Conservation (phyloP, 2,888 invertebrate species). For the Lumbricus terrestris region DNA sequence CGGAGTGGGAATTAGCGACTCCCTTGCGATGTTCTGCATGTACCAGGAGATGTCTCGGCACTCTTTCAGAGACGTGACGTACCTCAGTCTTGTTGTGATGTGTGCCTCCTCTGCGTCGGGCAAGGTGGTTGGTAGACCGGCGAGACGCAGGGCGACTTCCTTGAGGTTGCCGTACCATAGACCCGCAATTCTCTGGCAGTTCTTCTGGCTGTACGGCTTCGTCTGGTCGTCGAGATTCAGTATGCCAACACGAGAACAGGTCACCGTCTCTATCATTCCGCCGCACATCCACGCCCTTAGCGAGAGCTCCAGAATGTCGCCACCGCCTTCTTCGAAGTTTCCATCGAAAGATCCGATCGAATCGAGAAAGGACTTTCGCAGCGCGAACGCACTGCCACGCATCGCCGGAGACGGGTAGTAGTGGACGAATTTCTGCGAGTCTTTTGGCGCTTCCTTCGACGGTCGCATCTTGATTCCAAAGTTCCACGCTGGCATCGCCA, state of each 20-base stretch:
- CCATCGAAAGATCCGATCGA: conserved; percentile 26
- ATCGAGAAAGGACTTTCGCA: conserved; percentile 26
- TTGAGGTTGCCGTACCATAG: conserved; percentile 37
- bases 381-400: conserved; percentile 30
- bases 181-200: conserved; percentile 32
- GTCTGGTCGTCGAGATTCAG: conserved; percentile 37
- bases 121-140: not conserved
- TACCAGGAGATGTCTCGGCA: conserved; percentile 39
- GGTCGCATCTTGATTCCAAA: conserved; percentile 32
- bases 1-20: conserved; percentile 26
- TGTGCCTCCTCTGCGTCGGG: not conserved
- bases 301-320: conserved; percentile 30
- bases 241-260: conserved; percentile 41
- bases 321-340: conserved; percentile 28
- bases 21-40: conserved; percentile 28
- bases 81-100: conserved; percentile 8
- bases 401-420: conserved; percentile 26
- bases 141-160: conserved; percentile 25
- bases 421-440: not conserved
- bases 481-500: conserved; percentile 35
- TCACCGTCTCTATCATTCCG: conserved; percentile 32
- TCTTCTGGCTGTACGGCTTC: conserved; percentile 30
- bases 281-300: conserved; percentile 33
- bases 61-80: not conserved
- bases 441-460: not conserved